Conservation (phyloP, 2,797 vertebrate species). For the Esox masquinongy region DNA sequence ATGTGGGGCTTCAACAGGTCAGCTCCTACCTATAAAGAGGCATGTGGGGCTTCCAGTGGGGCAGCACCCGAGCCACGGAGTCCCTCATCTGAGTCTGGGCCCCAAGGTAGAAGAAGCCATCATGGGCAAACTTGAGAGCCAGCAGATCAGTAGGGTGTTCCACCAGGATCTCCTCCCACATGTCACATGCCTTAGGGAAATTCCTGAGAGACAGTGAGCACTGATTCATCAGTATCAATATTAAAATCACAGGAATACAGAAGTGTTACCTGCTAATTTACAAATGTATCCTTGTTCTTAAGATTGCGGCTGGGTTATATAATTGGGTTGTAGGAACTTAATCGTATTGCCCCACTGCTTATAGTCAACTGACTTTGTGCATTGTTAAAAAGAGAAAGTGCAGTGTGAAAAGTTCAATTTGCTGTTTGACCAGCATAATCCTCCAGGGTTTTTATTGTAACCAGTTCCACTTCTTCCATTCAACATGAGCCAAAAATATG, state of each 20-base stretch:
- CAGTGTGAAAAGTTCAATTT: not conserved
- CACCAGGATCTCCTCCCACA: constrained; percentile 88
- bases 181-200: constrained; percentile 77
- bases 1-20: constrained; percentile 43
- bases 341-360: not conserved
- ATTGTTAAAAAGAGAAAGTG: not conserved
- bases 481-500: not conserved
- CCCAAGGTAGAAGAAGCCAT: constrained; percentile 89
- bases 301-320: not conserved
- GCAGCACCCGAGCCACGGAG: constrained; percentile 85
- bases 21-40: constrained; percentile 71
- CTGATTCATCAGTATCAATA: not conserved
- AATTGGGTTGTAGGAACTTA: not conserved
- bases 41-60: constrained; percentile 84
- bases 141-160: constrained; percentile 90
- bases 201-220: constrained; percentile 63
- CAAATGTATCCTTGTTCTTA: not conserved
- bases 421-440: not conserved
- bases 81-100: constrained; percentile 83
- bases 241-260: not conserved
- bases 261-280: not conserved
- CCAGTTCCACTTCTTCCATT: not conserved
- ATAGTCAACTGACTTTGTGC: not conserved
- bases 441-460: not conserved
- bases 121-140: constrained; percentile 90